Conservation (phyloP, 2,888 invertebrate species). For the Amaurobius ferox region DNA sequence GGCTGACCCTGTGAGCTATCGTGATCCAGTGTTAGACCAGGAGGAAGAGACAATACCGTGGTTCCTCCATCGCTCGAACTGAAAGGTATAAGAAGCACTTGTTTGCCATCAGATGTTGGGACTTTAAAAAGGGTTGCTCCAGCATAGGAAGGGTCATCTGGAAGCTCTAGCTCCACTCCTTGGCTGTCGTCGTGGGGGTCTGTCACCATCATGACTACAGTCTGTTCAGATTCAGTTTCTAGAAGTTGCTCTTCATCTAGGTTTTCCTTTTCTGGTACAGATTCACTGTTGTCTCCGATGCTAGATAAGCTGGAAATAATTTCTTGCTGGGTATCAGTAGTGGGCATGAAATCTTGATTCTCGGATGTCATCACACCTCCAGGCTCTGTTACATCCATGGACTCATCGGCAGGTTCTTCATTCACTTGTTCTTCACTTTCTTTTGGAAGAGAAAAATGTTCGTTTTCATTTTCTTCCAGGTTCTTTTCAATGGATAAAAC, state of each 20-base stretch:
- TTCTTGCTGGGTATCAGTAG: conserved; percentile 1
- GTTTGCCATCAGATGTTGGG: conserved; percentile 67
- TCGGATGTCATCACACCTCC: conserved; percentile 4
- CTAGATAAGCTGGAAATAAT: conserved; percentile 8
- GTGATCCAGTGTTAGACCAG: conserved; percentile 41
- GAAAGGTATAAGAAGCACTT: conserved; percentile 46
- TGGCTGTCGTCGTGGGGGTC: conserved; percentile 47
- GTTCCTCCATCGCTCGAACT: conserved; percentile 51
- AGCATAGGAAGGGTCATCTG: conserved; percentile 47
- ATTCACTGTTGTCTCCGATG: neutral
- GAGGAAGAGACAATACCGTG: conserved; percentile 47
- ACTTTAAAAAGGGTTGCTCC: conserved; percentile 57
- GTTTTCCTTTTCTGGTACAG: neutral
- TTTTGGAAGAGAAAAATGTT: conserved; percentile 29
- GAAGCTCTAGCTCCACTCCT: conserved; percentile 50
- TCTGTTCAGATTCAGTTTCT: conserved; percentile 30
- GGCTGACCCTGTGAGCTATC: conserved; percentile 17
- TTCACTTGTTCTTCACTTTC: conserved; percentile 9
- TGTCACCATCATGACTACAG: conserved; percentile 53
- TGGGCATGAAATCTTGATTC: neutral
- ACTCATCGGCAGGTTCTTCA: neutral
- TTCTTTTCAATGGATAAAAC: conserved; percentile 29
- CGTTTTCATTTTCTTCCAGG: conserved; percentile 26
- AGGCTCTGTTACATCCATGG: neutral
- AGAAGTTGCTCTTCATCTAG: conserved; percentile 1